phyloP scores from a whole-genome alignment of 1,140 invertebrate genomes.

The Hyles euphorbiae region DNA sequence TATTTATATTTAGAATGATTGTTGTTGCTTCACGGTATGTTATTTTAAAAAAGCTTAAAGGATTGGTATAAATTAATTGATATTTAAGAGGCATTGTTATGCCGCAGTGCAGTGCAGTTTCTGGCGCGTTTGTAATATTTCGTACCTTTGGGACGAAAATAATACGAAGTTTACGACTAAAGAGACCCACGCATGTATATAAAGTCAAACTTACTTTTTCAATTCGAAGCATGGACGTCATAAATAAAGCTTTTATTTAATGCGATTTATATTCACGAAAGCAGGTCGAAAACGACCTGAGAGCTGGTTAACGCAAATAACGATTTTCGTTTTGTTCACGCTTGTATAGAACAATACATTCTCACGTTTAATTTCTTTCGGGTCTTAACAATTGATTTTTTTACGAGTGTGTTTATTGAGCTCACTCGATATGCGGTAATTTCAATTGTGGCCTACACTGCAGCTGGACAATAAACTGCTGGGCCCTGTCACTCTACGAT shows the following conservation, averaged over 20 bases:
- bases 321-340: slow-evolving; percentile 64
- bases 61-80: background rate
- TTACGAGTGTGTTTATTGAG: slow-evolving; percentile 73
- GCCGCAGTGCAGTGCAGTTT: background rate
- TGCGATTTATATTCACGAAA: slow-evolving; percentile 61
- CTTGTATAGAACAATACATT: slow-evolving; percentile 71
- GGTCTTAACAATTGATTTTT: slow-evolving; percentile 65
- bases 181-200: slow-evolving; percentile 23
- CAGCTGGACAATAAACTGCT: too few species aligned
- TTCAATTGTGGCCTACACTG: slow-evolving; percentile 32
- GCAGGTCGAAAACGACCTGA: slow-evolving; percentile 67
- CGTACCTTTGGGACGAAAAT: slow-evolving; percentile 16
- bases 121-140: slow-evolving; percentile 13
- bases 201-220: slow-evolving; percentile 40
- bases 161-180: slow-evolving; percentile 17
- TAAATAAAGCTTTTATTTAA: slow-evolving; percentile 63
- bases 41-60: background rate
- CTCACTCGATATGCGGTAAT: slow-evolving; percentile 60
- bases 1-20: too few species aligned
- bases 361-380: slow-evolving; percentile 74
- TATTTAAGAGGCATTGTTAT: slow-evolving; percentile 2
- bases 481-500: too few species aligned
- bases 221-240: slow-evolving; percentile 37
- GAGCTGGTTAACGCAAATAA: slow-evolving; percentile 61
- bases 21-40: too few species aligned